Conservation (phyloP, 2,888 invertebrate genomes). For the Scaptomyza polygonia region DNA sequence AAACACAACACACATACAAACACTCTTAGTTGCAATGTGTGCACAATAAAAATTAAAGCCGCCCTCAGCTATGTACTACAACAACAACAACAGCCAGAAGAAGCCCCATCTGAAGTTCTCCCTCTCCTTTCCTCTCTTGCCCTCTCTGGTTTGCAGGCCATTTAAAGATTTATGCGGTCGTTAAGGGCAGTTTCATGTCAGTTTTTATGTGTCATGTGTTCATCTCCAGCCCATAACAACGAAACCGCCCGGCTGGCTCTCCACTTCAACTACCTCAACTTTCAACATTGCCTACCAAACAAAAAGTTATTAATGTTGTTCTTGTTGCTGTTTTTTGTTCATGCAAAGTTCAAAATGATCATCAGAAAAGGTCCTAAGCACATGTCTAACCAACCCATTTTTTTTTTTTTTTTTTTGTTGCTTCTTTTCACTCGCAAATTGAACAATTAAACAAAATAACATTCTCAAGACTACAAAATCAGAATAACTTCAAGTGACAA, state of each 20-base stretch:
- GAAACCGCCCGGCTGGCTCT: background rate
- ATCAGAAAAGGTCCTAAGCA: constrained; percentile 57
- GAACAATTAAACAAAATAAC: constrained; percentile 8
- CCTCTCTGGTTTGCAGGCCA: constrained; percentile 44
- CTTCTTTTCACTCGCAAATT: constrained; percentile 8
- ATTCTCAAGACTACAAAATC: constrained; percentile 5
- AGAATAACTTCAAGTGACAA: constrained; percentile 5
- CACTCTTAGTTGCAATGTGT: constrained; percentile 51
- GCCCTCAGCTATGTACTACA: constrained; percentile 12
- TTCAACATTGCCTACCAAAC: constrained; percentile 13
- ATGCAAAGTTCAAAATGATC: constrained; percentile 57
- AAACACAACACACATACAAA: constrained; percentile 10
- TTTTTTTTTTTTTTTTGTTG: constrained; percentile 7
- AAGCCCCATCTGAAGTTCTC: background rate
- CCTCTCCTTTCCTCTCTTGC: background rate
- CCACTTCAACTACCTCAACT: background rate
- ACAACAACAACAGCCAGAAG: background rate
- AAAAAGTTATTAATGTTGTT: constrained; percentile 16
- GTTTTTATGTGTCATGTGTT: constrained; percentile 76
- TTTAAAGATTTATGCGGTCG: constrained; percentile 78
- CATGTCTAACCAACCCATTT: constrained; percentile 32
- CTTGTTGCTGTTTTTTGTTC: constrained; percentile 17
- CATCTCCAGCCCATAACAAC: constrained; percentile 25
- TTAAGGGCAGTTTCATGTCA: constrained; percentile 78
- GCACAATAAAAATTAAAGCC: constrained; percentile 61